phyloP scores from a whole-genome alignment of 1,140 invertebrate species.

The Papilio glaucus region DNA sequence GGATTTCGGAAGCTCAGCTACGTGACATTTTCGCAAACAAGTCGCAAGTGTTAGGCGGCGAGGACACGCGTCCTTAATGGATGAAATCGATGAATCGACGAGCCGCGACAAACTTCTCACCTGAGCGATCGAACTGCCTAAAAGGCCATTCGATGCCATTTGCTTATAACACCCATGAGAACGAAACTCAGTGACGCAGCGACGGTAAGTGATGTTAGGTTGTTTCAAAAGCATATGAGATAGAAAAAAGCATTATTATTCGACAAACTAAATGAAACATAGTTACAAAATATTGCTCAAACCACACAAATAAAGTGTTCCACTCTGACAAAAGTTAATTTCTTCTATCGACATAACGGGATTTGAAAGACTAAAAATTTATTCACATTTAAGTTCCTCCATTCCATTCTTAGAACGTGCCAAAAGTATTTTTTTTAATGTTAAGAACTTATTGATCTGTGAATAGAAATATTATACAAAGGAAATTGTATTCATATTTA shows the following conservation, averaged over 20 bases:
- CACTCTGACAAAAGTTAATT: no score
- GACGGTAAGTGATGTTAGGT: neutral
- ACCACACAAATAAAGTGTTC: no score
- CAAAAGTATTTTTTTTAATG: neutral
- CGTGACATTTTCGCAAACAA: slow-evolving; percentile 78
- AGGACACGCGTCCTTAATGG: slow-evolving; percentile 41
- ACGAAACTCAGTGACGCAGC: neutral
- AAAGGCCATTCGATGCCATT: neutral
- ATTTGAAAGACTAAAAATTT: no score
- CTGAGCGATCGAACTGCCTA: slow-evolving; percentile 19
- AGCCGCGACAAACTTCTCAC: slow-evolving; percentile 45
- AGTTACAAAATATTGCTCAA: no score
- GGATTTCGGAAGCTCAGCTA: slow-evolving; percentile 50
- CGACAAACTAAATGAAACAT: no score
- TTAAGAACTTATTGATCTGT: slow-evolving; percentile 4
- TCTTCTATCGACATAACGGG: neutral
- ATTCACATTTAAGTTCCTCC: no score
- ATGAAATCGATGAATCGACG: slow-evolving; percentile 63
- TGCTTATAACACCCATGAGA: neutral
- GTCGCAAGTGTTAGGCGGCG: slow-evolving; percentile 50
- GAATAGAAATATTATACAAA: neutral
- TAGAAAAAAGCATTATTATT: no score
- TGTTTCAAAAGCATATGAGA: no score
- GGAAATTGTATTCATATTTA: slow-evolving; percentile 31
- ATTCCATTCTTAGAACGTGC: neutral